Evolutionary conservation across 2,797 vertebrate genomes (phyloP).

Genomic region (Catostomus latipinnis): DNA sequence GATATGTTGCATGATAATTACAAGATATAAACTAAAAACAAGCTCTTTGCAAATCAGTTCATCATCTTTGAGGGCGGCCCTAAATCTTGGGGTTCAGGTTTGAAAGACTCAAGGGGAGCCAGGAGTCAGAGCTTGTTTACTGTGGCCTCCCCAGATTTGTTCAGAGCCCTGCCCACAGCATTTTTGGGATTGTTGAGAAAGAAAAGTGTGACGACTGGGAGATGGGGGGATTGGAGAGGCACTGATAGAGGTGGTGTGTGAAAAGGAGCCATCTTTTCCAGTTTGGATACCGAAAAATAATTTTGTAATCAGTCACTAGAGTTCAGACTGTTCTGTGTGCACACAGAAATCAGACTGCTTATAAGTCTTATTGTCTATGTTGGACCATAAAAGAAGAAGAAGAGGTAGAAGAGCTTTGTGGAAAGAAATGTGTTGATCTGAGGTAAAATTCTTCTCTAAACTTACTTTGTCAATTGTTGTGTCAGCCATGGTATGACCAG

Average conservation of each 20-base stretch:
- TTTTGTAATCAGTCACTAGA: conserved; percentile 55
- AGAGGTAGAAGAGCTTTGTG: conserved; percentile 1
- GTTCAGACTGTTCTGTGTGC: conserved; percentile 37
- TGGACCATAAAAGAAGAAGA: conserved; percentile 26
- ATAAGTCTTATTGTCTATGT: neutral
- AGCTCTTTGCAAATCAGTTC: neutral
- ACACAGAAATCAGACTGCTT: conserved; percentile 19
- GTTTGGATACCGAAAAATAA: conserved; percentile 50
- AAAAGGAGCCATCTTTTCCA: conserved; percentile 51
- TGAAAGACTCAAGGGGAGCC: conserved; percentile 7
- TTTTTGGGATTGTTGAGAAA: conserved; percentile 65
- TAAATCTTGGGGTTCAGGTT: conserved; percentile 23
- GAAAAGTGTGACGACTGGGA: conserved; percentile 58
- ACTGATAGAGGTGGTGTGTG: conserved; percentile 54
- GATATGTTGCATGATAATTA: no score
- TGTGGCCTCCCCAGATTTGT: conserved; percentile 74
- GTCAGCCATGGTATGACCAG: neutral
- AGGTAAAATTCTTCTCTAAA: conserved; percentile 17
- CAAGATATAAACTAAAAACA: neutral
- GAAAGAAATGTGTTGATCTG: conserved; percentile 5
- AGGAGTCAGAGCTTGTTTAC: conserved; percentile 68
- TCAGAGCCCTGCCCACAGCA: conserved; percentile 67
- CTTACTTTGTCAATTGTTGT: neutral
- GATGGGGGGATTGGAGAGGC: conserved; percentile 54
- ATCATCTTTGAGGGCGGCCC: neutral